Evolutionary conservation across 2,113 vertebrate species (phyloP).

Genomic region (Corythoichthys haematopterus): DNA sequence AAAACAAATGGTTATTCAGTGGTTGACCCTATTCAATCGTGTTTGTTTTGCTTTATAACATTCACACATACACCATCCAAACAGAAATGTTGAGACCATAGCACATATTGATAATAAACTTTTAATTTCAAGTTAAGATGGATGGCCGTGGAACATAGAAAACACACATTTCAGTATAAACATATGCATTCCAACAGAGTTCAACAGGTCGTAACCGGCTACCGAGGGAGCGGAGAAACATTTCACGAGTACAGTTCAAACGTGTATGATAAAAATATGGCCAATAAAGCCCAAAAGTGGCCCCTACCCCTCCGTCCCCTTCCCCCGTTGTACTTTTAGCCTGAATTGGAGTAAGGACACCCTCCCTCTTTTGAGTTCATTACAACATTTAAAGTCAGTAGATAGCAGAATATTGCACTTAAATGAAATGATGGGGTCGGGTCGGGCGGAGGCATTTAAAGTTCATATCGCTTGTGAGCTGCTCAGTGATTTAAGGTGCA

Average conservation of each 20-base stretch:
- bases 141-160: conserved; percentile 76
- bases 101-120: conserved; percentile 69
- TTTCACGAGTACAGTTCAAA: neutral
- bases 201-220: conserved; percentile 61
- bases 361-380: neutral
- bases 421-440: neutral
- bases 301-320: neutral
- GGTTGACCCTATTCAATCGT: too few species aligned
- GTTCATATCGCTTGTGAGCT: neutral
- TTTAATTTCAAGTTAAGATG: conserved; percentile 74
- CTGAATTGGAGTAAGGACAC: neutral
- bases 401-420: conserved; percentile 4
- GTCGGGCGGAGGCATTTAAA: neutral
- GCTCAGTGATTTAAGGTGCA: conserved; percentile 12
- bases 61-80: neutral
- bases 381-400: conserved; percentile 5
- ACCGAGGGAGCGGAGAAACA: conserved; percentile 12
- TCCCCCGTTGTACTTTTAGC: neutral
- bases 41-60: too few species aligned
- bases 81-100: neutral
- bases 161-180: conserved; percentile 76
- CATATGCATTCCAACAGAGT: conserved; percentile 68
- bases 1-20: too few species aligned
- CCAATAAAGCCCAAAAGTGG: neutral
- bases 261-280: neutral